These are phyloP conservation scores for Gerosis bhagava DNA, from an alignment of 2,888 invertebrate genomes.

Conservation along the genomic window DNA sequence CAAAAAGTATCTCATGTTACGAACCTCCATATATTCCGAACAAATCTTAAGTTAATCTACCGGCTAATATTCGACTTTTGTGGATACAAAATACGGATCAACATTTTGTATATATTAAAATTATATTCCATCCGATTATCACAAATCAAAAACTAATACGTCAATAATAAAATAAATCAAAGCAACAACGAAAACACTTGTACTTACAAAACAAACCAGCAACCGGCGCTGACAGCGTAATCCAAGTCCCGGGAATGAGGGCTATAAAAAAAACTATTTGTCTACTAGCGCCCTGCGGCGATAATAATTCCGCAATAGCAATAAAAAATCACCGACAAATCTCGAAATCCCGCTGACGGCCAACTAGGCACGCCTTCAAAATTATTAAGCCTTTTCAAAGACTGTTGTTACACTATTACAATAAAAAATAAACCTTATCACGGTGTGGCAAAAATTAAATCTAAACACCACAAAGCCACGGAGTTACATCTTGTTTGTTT, in stretches of 20 bases:
- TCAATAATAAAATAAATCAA: not conserved
- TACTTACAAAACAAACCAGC: slow-evolving; percentile 10
- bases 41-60: too few species aligned
- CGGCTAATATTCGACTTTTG: too few species aligned
- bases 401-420: slow-evolving; percentile 32
- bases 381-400: slow-evolving; percentile 70
- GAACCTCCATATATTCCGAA: too few species aligned
- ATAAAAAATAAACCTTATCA: slow-evolving; percentile 36
- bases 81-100: too few species aligned
- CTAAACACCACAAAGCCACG: slow-evolving; percentile 14
- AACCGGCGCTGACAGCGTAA: not conserved
- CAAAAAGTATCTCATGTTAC: too few species aligned
- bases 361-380: slow-evolving; percentile 78
- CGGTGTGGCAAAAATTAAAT: slow-evolving; percentile 31
- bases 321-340: slow-evolving; percentile 74
- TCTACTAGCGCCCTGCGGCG: slow-evolving; percentile 54
- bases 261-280: slow-evolving; percentile 51
- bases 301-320: slow-evolving; percentile 66
- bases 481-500: slow-evolving; percentile 47
- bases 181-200: not conserved
- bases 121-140: too few species aligned
- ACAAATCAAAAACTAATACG: not conserved
- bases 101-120: too few species aligned
- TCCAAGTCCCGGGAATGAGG: slow-evolving; percentile 24
- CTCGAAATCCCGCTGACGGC: slow-evolving; percentile 68